These are phyloP conservation scores for Plectropomus leopardus DNA, from an alignment of 2,113 vertebrate species.

Conservation along the genomic window DNA sequence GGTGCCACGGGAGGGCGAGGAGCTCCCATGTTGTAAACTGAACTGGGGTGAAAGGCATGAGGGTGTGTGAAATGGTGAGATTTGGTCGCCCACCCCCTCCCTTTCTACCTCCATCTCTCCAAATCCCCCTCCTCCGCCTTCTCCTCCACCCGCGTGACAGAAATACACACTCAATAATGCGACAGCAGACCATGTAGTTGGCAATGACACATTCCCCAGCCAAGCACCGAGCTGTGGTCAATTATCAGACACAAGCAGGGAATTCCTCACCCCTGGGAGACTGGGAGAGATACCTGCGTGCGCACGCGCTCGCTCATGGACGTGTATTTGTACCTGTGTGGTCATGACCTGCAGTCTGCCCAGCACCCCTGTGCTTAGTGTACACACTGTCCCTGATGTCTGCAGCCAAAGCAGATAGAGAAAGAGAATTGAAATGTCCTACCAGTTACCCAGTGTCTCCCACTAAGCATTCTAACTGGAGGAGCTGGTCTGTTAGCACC, in stretches of 20 bases:
- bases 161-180: slow-evolving; percentile 79
- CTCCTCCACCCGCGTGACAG: slow-evolving; percentile 58
- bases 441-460: background rate
- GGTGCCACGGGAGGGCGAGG: slow-evolving; percentile 24
- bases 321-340: slow-evolving; percentile 8
- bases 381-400: slow-evolving; percentile 29
- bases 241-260: slow-evolving; percentile 77
- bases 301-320: background rate
- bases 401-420: slow-evolving; percentile 22
- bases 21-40: slow-evolving; percentile 31
- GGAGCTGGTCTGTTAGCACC: background rate
- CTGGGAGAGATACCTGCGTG: slow-evolving; percentile 7
- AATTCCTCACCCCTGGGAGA: slow-evolving; percentile 69
- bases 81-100: slow-evolving; percentile 35
- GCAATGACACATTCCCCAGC: slow-evolving; percentile 72
- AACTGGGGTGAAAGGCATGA: slow-evolving; percentile 26
- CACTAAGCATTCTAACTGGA: background rate
- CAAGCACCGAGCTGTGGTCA: slow-evolving; percentile 69
- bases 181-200: slow-evolving; percentile 72
- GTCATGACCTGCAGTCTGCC: slow-evolving; percentile 48
- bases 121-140: slow-evolving; percentile 13
- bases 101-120: background rate
- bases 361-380: slow-evolving; percentile 29
- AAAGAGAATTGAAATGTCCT: background rate
- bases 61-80: slow-evolving; percentile 41